Percentiles rank a stretch among this genome's conserved stretches.
Conservation (phyloP, 2,797 vertebrate species). For the Danio kyathit region DNA sequence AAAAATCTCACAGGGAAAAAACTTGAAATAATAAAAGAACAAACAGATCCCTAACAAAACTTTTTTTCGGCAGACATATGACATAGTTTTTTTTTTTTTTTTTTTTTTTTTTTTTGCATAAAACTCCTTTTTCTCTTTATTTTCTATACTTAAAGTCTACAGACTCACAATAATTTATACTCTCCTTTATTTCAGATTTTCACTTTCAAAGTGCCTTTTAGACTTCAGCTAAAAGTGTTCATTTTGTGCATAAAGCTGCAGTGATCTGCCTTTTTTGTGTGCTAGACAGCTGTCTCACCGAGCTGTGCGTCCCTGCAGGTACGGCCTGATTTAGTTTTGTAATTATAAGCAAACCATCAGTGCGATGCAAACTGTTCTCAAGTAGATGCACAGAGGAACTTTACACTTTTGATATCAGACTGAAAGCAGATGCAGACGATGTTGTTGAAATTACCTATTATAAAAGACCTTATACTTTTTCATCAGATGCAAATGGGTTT, state of each 20-base stretch:
- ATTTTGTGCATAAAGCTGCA: slow-evolving; percentile 9
- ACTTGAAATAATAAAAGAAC: background rate
- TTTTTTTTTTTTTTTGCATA: background rate
- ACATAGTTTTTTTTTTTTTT: slow-evolving; percentile 7
- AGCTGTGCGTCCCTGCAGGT: slow-evolving; percentile 11
- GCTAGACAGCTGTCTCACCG: slow-evolving; percentile 23
- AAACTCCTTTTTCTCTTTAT: background rate
- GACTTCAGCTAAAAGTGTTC: background rate
- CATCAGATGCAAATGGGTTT: slow-evolving; percentile 56
- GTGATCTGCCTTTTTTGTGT: slow-evolving; percentile 6
- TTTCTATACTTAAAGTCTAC: background rate
- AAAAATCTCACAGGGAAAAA: background rate
- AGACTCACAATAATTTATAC: background rate
- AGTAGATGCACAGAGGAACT: slow-evolving; percentile 30
- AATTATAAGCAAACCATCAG: slow-evolving; percentile 48
- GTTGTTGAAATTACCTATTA: slow-evolving; percentile 54
- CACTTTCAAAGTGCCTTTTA: background rate
- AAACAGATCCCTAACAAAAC: background rate
- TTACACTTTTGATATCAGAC: slow-evolving; percentile 32
- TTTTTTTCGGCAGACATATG: background rate
- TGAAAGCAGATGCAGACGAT: slow-evolving; percentile 36
- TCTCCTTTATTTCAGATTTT: background rate
- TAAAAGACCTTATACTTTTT: slow-evolving; percentile 54
- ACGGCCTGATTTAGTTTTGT: slow-evolving; percentile 41
- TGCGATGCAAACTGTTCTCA: slow-evolving; percentile 39